Conservation (phyloP, 2,113 vertebrate genomes). For the Hipposideros armiger region DNA sequence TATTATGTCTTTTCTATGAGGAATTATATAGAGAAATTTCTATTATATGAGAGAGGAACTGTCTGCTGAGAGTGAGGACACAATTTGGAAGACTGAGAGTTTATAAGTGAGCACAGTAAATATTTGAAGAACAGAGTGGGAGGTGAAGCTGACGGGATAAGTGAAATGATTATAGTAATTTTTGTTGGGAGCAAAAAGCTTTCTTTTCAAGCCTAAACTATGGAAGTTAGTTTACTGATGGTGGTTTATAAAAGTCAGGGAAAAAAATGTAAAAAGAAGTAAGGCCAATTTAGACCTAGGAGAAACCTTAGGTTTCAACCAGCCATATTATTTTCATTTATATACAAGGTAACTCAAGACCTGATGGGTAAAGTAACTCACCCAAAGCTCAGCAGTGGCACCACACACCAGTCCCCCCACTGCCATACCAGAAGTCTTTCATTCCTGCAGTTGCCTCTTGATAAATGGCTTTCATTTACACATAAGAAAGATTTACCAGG, state of each 20-base stretch:
- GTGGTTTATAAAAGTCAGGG: neutral
- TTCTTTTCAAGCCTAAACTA: neutral
- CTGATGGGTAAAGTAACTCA: neutral
- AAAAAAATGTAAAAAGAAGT: neutral
- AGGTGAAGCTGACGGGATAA: neutral
- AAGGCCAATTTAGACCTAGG: neutral
- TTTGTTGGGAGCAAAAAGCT: neutral
- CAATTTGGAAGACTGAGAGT: neutral
- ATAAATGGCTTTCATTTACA: neutral
- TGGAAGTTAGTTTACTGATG: neutral
- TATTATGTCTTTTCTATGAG: neutral
- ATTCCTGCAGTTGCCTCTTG: neutral
- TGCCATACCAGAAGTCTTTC: neutral
- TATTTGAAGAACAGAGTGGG: neutral
- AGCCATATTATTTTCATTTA: neutral
- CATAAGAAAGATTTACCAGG: neutral
- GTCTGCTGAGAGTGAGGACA: neutral
- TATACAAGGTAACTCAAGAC: neutral
- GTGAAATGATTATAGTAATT: neutral
- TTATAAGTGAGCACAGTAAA: neutral
- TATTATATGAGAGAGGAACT: neutral
- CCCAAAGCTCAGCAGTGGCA: neutral
- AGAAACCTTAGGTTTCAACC: neutral
- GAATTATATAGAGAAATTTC: neutral
- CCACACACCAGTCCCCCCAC: neutral